Evolutionary conservation across 2,113 vertebrate genomes (phyloP).

Genomic region (Corvus cornix): DNA sequence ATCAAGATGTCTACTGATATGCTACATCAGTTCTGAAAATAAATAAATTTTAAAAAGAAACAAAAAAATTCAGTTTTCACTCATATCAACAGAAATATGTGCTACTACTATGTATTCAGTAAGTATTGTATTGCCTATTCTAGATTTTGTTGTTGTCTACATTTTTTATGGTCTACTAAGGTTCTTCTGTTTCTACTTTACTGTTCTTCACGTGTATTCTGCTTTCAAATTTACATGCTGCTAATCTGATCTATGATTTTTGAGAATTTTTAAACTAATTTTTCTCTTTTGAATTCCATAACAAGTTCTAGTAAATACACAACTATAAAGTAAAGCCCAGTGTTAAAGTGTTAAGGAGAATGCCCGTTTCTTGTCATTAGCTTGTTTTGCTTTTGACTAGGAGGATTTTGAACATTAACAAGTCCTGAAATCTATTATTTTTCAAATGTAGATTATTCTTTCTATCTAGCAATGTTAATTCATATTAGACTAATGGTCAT

Average conservation of each 20-base stretch:
- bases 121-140: background rate
- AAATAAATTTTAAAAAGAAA: background rate
- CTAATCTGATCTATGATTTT: background rate
- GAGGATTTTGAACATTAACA: background rate
- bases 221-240: background rate
- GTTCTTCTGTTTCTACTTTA: background rate
- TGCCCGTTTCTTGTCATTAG: background rate
- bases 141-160: background rate
- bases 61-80: background rate
- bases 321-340: background rate
- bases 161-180: background rate
- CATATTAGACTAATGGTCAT: background rate
- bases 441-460: background rate
- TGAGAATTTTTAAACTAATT: background rate
- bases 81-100: background rate
- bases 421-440: background rate
- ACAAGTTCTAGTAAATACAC: background rate
- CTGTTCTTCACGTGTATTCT: background rate
- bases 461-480: background rate
- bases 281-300: background rate
- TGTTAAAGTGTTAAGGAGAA: background rate
- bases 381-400: background rate
- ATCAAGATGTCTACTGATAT: background rate
- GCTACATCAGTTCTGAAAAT: background rate
- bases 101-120: fast-evolving